Percentiles rank a stretch among this genome's conserved stretches.
Evolutionary conservation across 1,140 invertebrate species (phyloP).

Genomic region (Ylistrum balloti): DNA sequence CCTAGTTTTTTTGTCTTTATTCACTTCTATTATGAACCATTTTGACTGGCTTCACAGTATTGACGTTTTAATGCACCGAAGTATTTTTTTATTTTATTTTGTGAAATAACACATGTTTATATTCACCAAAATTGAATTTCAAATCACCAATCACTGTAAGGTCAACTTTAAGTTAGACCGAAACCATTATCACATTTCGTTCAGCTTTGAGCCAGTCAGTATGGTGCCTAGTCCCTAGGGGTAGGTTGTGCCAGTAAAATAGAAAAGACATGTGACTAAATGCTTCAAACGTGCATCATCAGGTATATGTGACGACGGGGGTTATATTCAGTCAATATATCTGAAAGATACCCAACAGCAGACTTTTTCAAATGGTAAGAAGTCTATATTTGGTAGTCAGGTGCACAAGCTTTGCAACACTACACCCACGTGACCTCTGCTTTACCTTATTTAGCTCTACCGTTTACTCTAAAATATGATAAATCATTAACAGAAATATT

Average conservation of each 20-base stretch:
- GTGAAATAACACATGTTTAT: neutral
- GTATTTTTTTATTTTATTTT: neutral
- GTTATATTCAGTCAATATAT: conserved; percentile 28
- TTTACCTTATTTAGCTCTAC: neutral
- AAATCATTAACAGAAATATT: neutral
- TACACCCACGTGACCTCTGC: conserved; percentile 8
- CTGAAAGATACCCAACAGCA: conserved; percentile 6
- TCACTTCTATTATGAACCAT: neutral
- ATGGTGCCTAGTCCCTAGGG: neutral
- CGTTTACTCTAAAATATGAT: neutral
- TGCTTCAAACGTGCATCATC: conserved; percentile 24
- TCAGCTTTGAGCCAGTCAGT: neutral
- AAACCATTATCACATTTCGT: too few relatives aligned
- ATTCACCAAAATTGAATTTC: neutral
- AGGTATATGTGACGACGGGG: conserved; percentile 30
- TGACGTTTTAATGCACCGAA: neutral
- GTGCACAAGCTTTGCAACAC: conserved; percentile 5
- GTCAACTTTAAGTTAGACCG: too few relatives aligned
- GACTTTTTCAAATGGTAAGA: conserved; percentile 17
- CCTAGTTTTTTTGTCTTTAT: neutral
- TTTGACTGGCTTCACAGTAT: neutral
- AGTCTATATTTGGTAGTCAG: conserved; percentile 2
- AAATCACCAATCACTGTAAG: neutral
- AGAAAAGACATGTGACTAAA: conserved; percentile 15
- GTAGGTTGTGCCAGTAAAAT: neutral